phyloP scores from a whole-genome alignment of 1,140 invertebrate genomes.

The Manduca sexta region DNA sequence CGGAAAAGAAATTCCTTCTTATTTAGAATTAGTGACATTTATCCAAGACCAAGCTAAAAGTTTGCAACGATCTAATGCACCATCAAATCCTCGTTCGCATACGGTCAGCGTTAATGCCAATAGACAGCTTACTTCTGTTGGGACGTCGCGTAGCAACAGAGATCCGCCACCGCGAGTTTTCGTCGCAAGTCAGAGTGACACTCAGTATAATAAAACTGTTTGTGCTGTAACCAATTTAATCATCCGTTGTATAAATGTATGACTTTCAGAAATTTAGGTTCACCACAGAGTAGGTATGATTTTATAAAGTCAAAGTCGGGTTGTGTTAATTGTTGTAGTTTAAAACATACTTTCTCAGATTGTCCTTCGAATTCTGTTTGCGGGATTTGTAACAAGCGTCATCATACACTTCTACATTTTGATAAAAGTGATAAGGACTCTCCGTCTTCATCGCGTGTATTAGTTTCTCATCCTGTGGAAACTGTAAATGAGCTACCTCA shows the following conservation, averaged over 20 bases:
- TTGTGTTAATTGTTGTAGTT: too few species aligned
- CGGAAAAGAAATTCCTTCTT: too few species aligned
- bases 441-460: not conserved
- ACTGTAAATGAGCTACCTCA: not conserved
- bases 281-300: conserved; percentile 1
- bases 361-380: not conserved
- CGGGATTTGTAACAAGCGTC: not conserved
- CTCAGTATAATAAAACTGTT: too few species aligned
- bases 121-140: not conserved
- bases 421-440: not conserved
- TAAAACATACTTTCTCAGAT: too few species aligned
- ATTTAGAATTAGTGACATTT: not conserved
- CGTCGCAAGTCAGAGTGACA: too few species aligned
- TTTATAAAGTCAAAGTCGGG: conserved; percentile 8
- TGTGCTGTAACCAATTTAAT: conserved; percentile 1
- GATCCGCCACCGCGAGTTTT: not conserved
- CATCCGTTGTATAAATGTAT: not conserved
- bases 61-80: not conserved
- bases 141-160: not conserved
- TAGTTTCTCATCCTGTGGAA: not conserved
- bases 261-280: conserved; percentile 2
- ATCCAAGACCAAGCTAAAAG: conserved; percentile 7
- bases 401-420: conserved; percentile 4
- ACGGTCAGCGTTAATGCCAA: not conserved
- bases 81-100: not conserved